phyloP scores from a whole-genome alignment of 2,797 vertebrate genomes.

The Pipistrellus nathusii region DNA sequence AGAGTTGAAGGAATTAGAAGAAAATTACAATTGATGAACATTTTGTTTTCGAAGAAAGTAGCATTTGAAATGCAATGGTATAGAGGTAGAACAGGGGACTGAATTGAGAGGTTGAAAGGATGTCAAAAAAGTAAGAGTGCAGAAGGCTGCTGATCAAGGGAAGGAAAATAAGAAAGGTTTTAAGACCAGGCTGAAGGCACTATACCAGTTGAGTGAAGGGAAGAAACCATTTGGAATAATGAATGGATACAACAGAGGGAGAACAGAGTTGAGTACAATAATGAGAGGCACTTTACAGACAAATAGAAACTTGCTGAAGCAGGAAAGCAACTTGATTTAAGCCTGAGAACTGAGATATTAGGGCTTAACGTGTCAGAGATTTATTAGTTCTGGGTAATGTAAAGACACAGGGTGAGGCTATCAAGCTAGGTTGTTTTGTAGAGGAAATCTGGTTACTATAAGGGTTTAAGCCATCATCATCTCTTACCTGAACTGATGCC shows the following conservation, averaged over 20 bases:
- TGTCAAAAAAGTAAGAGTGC: not conserved
- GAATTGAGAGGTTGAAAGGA: not conserved
- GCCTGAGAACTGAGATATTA: not conserved
- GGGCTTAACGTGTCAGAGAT: not conserved
- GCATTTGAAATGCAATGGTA: not conserved
- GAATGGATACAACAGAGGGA: not conserved
- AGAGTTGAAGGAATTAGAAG: not conserved
- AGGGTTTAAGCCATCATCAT: not conserved
- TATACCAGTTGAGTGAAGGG: not conserved
- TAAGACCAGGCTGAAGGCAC: not conserved
- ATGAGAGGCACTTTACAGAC: not conserved
- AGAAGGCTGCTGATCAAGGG: not conserved
- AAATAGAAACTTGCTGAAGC: not conserved
- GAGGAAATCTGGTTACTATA: not conserved
- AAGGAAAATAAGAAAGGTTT: not conserved
- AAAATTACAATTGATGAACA: not conserved
- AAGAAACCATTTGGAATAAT: not conserved
- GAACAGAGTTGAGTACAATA: not conserved
- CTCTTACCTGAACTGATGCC: not conserved
- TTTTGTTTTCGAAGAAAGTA: conserved; percentile 16
- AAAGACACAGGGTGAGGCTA: not conserved
- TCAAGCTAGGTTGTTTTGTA: not conserved
- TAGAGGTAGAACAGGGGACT: not conserved
- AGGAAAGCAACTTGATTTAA: not conserved
- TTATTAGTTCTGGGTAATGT: not conserved